A percentile compares a stretch with the other conserved stretches of the same genome.
Conservation (phyloP, 2,113 vertebrate species). For the Caranx ignobilis region DNA sequence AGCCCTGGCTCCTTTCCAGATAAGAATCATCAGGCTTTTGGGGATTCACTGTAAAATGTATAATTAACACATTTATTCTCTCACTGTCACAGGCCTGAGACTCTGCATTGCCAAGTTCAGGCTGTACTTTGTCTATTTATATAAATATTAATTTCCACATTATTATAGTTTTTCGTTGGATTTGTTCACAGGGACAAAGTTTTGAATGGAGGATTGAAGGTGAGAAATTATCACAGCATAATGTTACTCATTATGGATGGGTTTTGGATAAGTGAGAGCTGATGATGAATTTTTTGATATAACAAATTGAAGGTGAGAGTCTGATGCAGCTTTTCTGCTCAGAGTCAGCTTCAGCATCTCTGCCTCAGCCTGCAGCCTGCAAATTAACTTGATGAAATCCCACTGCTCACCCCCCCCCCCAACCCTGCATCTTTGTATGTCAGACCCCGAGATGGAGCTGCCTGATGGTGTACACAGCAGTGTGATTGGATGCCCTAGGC, state of each 20-base stretch:
- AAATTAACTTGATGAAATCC: constrained; percentile 63
- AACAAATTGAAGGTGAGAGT: background rate
- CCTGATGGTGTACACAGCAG: constrained; percentile 29
- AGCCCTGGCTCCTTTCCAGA: constrained; percentile 68
- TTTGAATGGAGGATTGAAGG: background rate
- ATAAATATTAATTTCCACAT: background rate
- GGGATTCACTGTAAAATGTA: constrained; percentile 62
- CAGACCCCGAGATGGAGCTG: constrained; percentile 50
- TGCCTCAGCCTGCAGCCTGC: constrained; percentile 31
- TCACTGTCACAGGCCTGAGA: constrained; percentile 40
- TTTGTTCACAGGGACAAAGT: no score
- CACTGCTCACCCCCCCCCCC: constrained; percentile 11
- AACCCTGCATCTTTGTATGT: constrained; percentile 57
- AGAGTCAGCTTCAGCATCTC: constrained; percentile 4
- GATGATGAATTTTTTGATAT: constrained; percentile 13
- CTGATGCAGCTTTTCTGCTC: constrained; percentile 32
- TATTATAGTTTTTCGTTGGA: rapidly evolving
- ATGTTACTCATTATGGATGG: background rate
- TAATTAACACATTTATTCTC: constrained; percentile 72
- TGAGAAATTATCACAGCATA: background rate
- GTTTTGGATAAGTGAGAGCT: constrained; percentile 2
- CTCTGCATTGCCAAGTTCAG: constrained; percentile 4
- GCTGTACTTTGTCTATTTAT: constrained; percentile 1
- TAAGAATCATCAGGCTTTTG: constrained; percentile 66
- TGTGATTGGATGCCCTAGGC: constrained; percentile 70